These are phyloP conservation scores for Disparrhopalites patrizii DNA, from an alignment of 2,888 invertebrate genomes.

Conservation along the genomic window DNA sequence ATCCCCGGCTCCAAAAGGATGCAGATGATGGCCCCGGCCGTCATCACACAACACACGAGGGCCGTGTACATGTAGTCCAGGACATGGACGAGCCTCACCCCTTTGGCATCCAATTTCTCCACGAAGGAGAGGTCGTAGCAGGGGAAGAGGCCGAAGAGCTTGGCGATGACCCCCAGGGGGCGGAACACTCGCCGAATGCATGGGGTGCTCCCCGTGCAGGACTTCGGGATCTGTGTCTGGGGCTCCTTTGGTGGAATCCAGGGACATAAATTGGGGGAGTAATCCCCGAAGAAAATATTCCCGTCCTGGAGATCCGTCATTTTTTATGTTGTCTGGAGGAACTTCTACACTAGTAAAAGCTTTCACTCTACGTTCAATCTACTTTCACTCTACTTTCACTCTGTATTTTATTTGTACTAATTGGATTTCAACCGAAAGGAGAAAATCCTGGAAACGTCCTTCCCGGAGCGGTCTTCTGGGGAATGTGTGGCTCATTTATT, in stretches of 20 bases:
- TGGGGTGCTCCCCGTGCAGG: neutral
- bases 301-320: neutral
- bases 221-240: neutral
- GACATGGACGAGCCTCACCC: constrained; percentile 29
- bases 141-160: constrained; percentile 42
- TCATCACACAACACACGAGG: constrained; percentile 31
- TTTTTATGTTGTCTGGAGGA: neutral
- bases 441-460: too few species aligned
- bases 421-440: neutral
- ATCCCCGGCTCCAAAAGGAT: constrained; percentile 19
- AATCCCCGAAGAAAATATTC: neutral
- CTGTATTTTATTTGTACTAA: neutral
- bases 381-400: too few species aligned
- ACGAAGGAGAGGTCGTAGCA: constrained; percentile 40
- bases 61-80: constrained; percentile 41
- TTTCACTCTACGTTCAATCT: too few species aligned
- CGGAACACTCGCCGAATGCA: constrained; percentile 36
- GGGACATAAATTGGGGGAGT: neutral
- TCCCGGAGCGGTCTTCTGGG: too few species aligned
- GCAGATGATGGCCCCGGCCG: constrained; percentile 36
- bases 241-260: neutral
- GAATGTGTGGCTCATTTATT: too few species aligned
- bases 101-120: constrained; percentile 17
- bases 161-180: constrained; percentile 40
- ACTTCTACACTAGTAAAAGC: neutral